These are phyloP conservation scores for Caenorhabditis tropicalis DNA, from an alignment of 1,140 invertebrate species.

Conservation along the genomic window DNA sequence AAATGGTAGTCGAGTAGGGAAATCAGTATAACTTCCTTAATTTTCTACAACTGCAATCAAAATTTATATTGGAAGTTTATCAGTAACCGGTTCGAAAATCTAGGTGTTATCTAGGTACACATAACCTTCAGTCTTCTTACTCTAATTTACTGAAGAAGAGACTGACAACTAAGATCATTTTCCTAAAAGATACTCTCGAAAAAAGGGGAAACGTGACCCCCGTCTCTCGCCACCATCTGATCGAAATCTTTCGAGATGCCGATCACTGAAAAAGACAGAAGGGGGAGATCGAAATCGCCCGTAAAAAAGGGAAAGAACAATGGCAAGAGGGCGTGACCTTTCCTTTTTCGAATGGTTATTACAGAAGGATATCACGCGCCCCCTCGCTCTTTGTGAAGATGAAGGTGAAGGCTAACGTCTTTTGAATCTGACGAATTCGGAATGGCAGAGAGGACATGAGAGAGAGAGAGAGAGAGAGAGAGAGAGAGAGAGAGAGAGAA, in stretches of 20 bases:
- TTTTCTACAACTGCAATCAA: too few species aligned
- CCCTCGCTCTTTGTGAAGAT: too few species aligned
- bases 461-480: not conserved
- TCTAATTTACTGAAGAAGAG: not conserved
- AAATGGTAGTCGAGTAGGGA: too few species aligned
- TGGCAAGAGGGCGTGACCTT: not conserved
- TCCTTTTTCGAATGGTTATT: not conserved
- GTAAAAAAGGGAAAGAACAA: not conserved
- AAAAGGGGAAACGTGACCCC: not conserved
- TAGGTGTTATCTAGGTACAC: too few species aligned
- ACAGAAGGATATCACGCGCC: not conserved
- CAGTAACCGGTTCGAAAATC: not conserved
- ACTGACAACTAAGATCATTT: not conserved
- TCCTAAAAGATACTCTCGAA: not conserved
- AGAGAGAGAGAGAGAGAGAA: not conserved
- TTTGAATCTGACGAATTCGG: not conserved
- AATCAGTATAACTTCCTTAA: too few species aligned
- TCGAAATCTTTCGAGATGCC: conserved; percentile 2
- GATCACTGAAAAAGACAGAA: not conserved
- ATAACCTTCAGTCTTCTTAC: not conserved
- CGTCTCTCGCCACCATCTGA: not conserved
- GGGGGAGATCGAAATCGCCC: not conserved
- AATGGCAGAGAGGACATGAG: conserved; percentile 7
- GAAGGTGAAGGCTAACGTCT: not conserved
- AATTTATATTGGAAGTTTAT: not conserved